Percentiles rank a stretch among this genome's conserved stretches.
Evolutionary conservation across 2,113 vertebrate genomes (phyloP).

Genomic region (Cairina moschata): DNA sequence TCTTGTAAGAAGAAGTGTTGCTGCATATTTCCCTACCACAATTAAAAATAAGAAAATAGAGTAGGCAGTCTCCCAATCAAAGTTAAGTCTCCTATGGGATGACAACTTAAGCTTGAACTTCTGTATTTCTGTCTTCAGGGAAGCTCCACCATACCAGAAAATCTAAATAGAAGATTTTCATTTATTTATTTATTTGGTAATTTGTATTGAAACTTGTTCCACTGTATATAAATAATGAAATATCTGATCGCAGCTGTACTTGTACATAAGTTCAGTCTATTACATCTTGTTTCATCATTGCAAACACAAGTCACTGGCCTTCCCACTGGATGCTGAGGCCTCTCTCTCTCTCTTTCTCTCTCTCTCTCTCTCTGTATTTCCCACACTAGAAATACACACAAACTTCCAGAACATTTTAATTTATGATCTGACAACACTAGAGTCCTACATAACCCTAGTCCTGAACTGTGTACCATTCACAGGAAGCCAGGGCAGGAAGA

Average conservation of each 20-base stretch:
- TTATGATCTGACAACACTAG: not conserved
- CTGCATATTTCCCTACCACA: not conserved
- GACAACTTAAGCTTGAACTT: not conserved
- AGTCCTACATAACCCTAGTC: not conserved
- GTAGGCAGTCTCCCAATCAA: not conserved
- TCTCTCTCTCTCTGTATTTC: not conserved
- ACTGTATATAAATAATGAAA: not conserved
- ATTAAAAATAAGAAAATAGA: not conserved
- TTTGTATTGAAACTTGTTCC: not conserved
- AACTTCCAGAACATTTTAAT: not conserved
- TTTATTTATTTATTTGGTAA: not conserved
- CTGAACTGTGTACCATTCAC: not conserved
- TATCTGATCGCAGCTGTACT: not conserved
- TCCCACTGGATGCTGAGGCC: not conserved
- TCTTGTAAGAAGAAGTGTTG: not conserved
- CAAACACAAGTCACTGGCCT: not conserved
- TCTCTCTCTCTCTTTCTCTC: not conserved
- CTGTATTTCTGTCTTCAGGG: not conserved
- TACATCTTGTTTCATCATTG: not conserved
- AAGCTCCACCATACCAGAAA: not conserved
- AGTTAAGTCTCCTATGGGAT: not conserved
- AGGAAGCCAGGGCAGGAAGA: not conserved
- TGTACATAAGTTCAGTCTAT: not conserved
- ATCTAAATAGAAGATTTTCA: not conserved
- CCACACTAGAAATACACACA: not conserved